Conservation (phyloP, 1,140 invertebrate genomes). For the Cyrtorhinus lividipennis region DNA sequence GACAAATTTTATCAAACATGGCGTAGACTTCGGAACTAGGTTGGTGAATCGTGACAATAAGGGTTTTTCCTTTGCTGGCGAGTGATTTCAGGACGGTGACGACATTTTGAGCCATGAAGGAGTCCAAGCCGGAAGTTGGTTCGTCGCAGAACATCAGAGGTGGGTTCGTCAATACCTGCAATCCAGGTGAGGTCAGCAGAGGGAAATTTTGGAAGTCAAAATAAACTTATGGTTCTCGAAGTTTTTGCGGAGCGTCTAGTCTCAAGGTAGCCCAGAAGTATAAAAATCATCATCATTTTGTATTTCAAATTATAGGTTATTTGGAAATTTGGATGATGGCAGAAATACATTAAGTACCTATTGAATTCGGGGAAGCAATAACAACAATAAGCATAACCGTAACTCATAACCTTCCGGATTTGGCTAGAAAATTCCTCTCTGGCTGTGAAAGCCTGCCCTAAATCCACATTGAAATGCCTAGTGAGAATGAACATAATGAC, state of each 20-base stretch:
- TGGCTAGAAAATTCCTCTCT: no score
- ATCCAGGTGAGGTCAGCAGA: not conserved
- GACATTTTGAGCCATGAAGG: constrained; percentile 77
- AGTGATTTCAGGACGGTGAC: constrained; percentile 66
- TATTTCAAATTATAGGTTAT: no score
- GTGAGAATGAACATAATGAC: no score
- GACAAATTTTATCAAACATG: constrained; percentile 77
- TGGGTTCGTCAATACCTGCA: constrained; percentile 73
- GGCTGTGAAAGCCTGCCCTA: no score
- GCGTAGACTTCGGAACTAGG: constrained; percentile 86
- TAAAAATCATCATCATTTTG: not conserved
- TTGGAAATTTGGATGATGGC: no score
- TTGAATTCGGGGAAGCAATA: no score
- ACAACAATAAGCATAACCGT: no score
- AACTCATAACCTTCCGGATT: no score
- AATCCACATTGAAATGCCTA: no score
- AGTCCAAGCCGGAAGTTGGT: constrained; percentile 79
- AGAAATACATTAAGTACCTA: no score
- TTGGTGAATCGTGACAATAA: constrained; percentile 91
- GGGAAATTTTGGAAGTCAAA: not conserved
- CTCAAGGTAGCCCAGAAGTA: not conserved
- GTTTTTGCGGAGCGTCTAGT: no score
- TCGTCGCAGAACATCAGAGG: constrained; percentile 94
- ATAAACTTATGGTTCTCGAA: not conserved
- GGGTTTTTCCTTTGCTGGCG: constrained; percentile 72